A percentile compares a stretch with the other conserved stretches of the same genome.
Conservation (phyloP, 64 coral and sea anemone species). For the Montipora sp. region DNA sequence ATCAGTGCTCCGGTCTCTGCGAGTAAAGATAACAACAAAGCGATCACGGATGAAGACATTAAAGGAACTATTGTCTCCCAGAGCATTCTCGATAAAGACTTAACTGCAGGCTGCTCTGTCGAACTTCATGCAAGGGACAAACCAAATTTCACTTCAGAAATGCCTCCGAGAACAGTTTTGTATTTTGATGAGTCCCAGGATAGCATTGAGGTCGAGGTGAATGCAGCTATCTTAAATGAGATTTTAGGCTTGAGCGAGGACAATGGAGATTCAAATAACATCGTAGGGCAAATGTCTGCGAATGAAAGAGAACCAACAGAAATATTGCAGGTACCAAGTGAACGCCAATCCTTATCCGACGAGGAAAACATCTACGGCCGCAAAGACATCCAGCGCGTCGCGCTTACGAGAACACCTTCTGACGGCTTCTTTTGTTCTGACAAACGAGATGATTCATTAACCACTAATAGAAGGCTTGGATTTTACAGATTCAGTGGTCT, state of each 20-base stretch:
- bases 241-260: neutral
- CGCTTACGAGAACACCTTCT: neutral
- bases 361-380: neutral
- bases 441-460: neutral
- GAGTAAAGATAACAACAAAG: neutral
- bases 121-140: neutral
- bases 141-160: neutral
- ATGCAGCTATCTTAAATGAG: neutral
- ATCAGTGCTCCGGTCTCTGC: neutral
- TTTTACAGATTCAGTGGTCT: neutral
- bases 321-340: neutral
- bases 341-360: neutral
- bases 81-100: neutral
- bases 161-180: neutral
- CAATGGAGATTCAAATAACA: neutral
- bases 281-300: neutral
- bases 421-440: neutral
- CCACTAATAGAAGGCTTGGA: neutral
- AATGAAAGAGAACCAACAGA: neutral
- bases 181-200: neutral
- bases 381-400: neutral
- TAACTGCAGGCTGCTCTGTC: neutral
- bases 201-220: neutral
- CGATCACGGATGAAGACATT: neutral
- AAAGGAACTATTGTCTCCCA: neutral